Base-by-base conservation (phyloP, 2,888 invertebrate species). In the Drosophila tanythrix region DNA sequence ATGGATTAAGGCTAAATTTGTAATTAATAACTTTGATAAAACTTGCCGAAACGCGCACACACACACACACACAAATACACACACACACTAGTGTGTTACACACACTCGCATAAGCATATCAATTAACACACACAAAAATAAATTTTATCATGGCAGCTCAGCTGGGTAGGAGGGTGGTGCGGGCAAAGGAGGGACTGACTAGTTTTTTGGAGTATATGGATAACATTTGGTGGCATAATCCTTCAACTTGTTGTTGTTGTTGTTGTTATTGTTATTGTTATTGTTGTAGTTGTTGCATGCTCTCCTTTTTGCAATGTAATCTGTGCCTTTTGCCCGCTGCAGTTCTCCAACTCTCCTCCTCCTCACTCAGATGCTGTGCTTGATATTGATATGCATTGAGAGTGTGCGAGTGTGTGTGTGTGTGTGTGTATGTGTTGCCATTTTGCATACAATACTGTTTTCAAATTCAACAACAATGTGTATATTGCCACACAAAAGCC, bases 21-120 rank as follows among this genome's bases (percentile, higher is more conserved):
- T 76, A 85, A 85, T 79, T 88, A 81, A 89, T 85, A 89, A 76
- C 79, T 58, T 79, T 85, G 85, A 67, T 60, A 53, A 58, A 73
- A 74, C 58, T 81, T 69, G 51, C 56, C 51, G 46, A 46, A 46
- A 15, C 46, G 25, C 40, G 51, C 51, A 38, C 61, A 52, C 56
- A 56, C 71, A 53, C 53, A 35, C 65, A 73, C 67, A 52, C 58
- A 48, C 43, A 29, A 27, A 27, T 27, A 43, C 52, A 38, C 58
- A 48, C 53, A 35, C 70, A 58, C 27, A 27, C 27, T 4, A 52
- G 35, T 27, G 33, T 18, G 27, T 10, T 25, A 43, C 35, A 48
- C 58, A 38, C 50, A 50, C 27, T 36, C 27, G 31, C 40, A 66
- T 56, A 86, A 71, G 73, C 63, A 70, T 88, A 89, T 85, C 85